A percentile compares a stretch with the other conserved stretches of the same genome.
Evolutionary conservation across 2,888 invertebrate species (phyloP).

Genomic region (Epinotia brunnichana): DNA sequence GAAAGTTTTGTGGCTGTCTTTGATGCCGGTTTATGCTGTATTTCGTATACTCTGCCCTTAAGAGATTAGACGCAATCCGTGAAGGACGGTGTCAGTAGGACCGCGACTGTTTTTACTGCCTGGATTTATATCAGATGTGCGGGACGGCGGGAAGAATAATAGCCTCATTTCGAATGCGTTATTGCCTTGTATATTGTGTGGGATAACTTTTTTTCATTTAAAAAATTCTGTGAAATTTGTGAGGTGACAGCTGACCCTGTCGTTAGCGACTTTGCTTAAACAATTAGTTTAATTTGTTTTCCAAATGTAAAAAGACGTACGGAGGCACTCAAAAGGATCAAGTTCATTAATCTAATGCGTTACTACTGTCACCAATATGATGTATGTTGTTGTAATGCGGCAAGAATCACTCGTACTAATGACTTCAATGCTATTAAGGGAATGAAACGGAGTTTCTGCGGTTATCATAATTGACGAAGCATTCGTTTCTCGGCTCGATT

Average conservation of each 20-base stretch:
- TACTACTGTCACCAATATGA: constrained; percentile 40
- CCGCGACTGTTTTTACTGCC: constrained; percentile 38
- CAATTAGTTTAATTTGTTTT: constrained; percentile 26
- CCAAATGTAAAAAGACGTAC: not conserved
- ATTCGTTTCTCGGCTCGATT: constrained; percentile 16
- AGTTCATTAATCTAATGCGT: constrained; percentile 54
- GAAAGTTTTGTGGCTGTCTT: constrained; percentile 35
- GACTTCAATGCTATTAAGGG: constrained; percentile 35
- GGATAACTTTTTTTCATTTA: constrained; percentile 50
- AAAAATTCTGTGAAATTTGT: constrained; percentile 39
- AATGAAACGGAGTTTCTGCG: constrained; percentile 29
- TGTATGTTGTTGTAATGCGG: constrained; percentile 36
- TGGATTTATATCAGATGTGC: constrained; percentile 39
- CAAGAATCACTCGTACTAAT: constrained; percentile 42
- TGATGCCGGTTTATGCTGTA: constrained; percentile 39
- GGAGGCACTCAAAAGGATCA: constrained; percentile 28
- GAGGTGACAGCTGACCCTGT: not conserved
- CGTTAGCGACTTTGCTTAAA: constrained; percentile 1
- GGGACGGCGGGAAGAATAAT: constrained; percentile 52
- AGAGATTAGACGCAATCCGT: constrained; percentile 42
- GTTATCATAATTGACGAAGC: constrained; percentile 34
- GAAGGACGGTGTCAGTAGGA: constrained; percentile 33
- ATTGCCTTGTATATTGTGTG: constrained; percentile 50
- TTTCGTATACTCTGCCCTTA: constrained; percentile 40
- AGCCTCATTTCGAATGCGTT: constrained; percentile 52